phyloP scores from a whole-genome alignment of 2,113 vertebrate genomes.

The Benitochromis conjunctus region DNA sequence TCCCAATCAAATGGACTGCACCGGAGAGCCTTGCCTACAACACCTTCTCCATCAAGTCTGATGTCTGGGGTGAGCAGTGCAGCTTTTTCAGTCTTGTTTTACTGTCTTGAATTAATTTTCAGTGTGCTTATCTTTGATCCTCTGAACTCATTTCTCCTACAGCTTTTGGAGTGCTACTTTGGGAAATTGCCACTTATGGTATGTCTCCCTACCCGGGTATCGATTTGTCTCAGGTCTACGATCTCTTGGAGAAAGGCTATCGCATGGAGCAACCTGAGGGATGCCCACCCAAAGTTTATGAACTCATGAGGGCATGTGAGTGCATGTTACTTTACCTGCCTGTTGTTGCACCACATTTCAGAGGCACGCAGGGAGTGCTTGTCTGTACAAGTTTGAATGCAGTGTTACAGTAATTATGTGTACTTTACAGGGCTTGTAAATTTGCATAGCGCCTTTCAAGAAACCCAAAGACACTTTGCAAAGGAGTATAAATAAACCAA shows the following conservation, averaged over 20 bases:
- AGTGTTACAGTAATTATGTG: background rate
- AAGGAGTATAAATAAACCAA: background rate
- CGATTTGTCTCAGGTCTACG: slow-evolving; percentile 97
- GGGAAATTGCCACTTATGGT: slow-evolving; percentile 99
- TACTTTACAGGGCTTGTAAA: background rate
- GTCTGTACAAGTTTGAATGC: background rate
- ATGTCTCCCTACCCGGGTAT: slow-evolving; percentile 99
- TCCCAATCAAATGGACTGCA: slow-evolving; percentile 99
- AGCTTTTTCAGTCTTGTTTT: background rate
- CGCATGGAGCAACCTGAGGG: slow-evolving; percentile 99
- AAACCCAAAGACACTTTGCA: background rate
- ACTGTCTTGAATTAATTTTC: background rate
- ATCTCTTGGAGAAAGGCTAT: slow-evolving; percentile 96
- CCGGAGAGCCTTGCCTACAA: slow-evolving; percentile 98
- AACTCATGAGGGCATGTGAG: slow-evolving; percentile 99
- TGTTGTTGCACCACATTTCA: background rate
- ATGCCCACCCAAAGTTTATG: slow-evolving; percentile 96
- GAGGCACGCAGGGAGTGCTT: background rate
- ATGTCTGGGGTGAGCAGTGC: slow-evolving; percentile 88
- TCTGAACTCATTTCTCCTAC: background rate
- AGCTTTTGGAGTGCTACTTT: slow-evolving; percentile 96
- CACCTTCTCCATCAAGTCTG: slow-evolving; percentile 99
- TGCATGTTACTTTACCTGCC: slow-evolving; percentile 17
- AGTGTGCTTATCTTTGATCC: background rate
- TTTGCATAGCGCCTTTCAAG: background rate